A percentile compares a stretch with the other conserved stretches of the same genome.
Evolutionary conservation across 2,797 vertebrate species (phyloP).

Genomic region (Hyperoplus lanceolatus): DNA sequence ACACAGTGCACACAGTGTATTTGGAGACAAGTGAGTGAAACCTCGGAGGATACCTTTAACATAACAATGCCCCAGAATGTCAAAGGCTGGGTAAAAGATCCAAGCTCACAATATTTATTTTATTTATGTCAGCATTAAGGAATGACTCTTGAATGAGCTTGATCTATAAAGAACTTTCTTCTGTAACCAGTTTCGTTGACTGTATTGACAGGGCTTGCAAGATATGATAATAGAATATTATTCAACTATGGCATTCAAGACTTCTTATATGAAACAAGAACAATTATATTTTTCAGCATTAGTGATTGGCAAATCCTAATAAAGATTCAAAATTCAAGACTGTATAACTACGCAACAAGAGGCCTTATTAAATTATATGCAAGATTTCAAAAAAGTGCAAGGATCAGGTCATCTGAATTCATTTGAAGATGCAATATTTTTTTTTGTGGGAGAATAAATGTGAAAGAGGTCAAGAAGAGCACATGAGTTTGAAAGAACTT

Average conservation of each 20-base stretch:
- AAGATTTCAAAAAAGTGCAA: slow-evolving; percentile 19
- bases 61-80: slow-evolving; percentile 15
- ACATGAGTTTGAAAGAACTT: background rate
- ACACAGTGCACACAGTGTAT: background rate
- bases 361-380: background rate
- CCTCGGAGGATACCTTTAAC: slow-evolving; percentile 2
- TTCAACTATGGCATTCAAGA: background rate
- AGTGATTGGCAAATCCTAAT: background rate
- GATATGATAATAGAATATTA: no score
- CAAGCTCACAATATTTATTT: slow-evolving; percentile 24
- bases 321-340: background rate
- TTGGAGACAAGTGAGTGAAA: background rate
- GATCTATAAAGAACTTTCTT: slow-evolving; percentile 3
- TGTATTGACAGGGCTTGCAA: no score
- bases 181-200: slow-evolving; percentile 11
- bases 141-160: background rate
- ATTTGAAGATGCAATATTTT: slow-evolving; percentile 14
- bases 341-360: background rate
- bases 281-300: slow-evolving; percentile 11
- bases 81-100: slow-evolving; percentile 23
- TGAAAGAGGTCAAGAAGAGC: background rate
- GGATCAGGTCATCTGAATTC: background rate
- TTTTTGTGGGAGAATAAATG: slow-evolving; percentile 3
- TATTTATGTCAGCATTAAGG: slow-evolving; percentile 4
- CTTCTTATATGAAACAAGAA: slow-evolving; percentile 12